Base-by-base conservation (phyloP, 2,888 invertebrate species). In the Macaria notata region DNA sequence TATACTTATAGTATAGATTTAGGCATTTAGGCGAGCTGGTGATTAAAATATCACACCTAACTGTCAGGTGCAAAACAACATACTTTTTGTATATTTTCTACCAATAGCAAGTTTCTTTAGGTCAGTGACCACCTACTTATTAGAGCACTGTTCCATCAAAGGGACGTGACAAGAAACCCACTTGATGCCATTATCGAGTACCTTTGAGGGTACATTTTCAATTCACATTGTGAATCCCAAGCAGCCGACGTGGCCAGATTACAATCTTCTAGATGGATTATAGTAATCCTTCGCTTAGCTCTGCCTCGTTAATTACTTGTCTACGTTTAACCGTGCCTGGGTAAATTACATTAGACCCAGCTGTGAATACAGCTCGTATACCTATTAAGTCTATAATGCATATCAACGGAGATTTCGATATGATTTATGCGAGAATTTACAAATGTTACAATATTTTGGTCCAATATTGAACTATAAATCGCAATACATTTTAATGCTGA, bases 81-180 rank as follows among this genome's bases (percentile, higher is more conserved):
- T 6, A 4, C 7, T 36, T 36, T 36, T 36, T 7, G 4, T 36
- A 33, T 33, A 36, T 36, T 36, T 36, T 36, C 33, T 36, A 36
- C 7, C 5, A 36, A 36, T 6, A 36, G 33, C 33, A 6, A 3
- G 33, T 36, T 36, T 36, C 4, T 7, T 7, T 3, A 36, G 4
- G 0, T 36, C 4, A 4, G 7, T 36, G 9, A 36, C 30, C 7
- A 46, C 31, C 9, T 49, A 49, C 46, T 42, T 51, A 51, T 49
- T 43, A 51, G 29, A 4, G 45, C 57, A 54, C 58, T 58, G 49
- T 42, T 48, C 49, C 49, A 43, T 50, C 58, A 54, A 50, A 58
- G 59, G 56, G 56, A 76, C 76, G 77, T 75, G 76, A 77, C 72
- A 56, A 66, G 76, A 76, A 76, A 75, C 72, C 71, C 51, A 63